phyloP scores from a whole-genome alignment of 2,113 vertebrate genomes.

The Leiothrix lutea region DNA sequence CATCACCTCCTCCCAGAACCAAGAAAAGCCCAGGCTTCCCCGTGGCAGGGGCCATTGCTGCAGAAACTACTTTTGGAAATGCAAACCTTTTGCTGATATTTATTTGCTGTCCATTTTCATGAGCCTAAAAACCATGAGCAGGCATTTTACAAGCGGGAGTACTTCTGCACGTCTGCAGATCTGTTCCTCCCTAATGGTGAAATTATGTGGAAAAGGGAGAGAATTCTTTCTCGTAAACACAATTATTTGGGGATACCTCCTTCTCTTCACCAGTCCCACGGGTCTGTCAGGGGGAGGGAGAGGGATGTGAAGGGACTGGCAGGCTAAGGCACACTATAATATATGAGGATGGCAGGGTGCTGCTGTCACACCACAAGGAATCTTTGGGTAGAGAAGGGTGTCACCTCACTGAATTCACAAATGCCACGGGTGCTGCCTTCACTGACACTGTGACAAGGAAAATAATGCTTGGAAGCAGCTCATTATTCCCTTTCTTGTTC shows the following conservation, averaged over 20 bases:
- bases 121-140: neutral
- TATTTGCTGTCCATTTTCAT: neutral
- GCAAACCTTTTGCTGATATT: neutral
- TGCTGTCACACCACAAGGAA: neutral
- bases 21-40: neutral
- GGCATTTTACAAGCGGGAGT: neutral
- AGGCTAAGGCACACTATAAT: constrained; percentile 51
- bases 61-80: neutral
- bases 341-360: neutral
- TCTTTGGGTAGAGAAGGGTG: neutral
- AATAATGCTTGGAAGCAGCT: neutral
- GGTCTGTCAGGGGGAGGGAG: neutral
- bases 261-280: neutral
- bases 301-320: neutral
- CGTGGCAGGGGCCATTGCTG: neutral
- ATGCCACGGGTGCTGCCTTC: neutral
- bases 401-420: neutral
- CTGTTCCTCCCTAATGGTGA: neutral
- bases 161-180: accelerated
- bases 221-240: neutral
- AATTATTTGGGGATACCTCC: neutral
- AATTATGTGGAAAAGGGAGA: neutral
- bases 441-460: neutral
- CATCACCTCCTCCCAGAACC: neutral
- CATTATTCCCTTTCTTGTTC: neutral